phyloP scores from a whole-genome alignment of 2,113 vertebrate genomes.

The rat (Rattus norvegicus) region DNA sequence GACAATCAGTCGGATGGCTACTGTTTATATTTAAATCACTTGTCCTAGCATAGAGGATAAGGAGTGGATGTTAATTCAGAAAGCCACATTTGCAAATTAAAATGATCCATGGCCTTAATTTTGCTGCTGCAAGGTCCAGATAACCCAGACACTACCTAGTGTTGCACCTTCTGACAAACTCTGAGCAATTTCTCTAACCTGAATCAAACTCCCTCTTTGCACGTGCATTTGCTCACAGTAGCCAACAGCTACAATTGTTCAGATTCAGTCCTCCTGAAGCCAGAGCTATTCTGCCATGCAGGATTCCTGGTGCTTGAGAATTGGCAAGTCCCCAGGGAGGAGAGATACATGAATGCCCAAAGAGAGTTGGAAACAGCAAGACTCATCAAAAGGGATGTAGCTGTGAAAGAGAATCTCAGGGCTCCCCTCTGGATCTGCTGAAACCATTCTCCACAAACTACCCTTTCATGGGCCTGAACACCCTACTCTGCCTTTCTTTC shows the following conservation, averaged over 20 bases:
- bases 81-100: neutral
- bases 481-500: neutral
- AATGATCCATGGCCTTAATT: neutral
- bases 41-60: neutral
- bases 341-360: neutral
- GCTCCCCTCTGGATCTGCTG: neutral
- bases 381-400: neutral
- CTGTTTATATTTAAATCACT: neutral
- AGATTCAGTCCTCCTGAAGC: neutral
- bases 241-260: neutral
- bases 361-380: neutral
- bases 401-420: neutral
- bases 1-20: neutral
- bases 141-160: neutral
- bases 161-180: neutral
- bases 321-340: neutral
- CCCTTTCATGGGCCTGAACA: neutral
- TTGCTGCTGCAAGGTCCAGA: neutral
- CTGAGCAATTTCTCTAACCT: neutral
- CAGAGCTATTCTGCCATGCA: neutral
- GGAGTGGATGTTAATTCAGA: neutral
- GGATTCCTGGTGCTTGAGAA: neutral
- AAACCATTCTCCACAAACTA: neutral
- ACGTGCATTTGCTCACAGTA: neutral
- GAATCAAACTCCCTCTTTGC: neutral